Conservation (phyloP, 2,888 invertebrate genomes). For the Gerris lacustris region DNA sequence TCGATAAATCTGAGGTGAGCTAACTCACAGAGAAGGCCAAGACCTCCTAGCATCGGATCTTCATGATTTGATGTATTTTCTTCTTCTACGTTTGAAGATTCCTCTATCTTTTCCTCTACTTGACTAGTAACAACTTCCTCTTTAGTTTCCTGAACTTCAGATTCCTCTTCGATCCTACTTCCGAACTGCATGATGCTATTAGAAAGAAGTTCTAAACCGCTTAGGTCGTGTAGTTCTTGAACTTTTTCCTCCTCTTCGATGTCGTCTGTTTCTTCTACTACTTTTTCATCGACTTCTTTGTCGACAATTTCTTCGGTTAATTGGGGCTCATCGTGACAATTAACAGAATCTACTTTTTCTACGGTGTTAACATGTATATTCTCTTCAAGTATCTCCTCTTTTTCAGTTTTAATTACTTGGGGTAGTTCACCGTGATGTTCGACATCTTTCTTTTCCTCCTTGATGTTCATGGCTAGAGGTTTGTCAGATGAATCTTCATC, state of each 20-base stretch:
- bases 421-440: not conserved
- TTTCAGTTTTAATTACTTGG: not conserved
- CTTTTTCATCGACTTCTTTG: constrained; percentile 29
- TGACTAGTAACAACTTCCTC: not conserved
- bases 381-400: not conserved
- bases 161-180: constrained; percentile 33
- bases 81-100: constrained; percentile 14
- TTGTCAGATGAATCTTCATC: constrained; percentile 44
- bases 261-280: constrained; percentile 8
- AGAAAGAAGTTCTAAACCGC: constrained; percentile 67
- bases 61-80: not conserved
- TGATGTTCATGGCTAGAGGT: not conserved
- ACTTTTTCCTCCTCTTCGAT: constrained; percentile 13
- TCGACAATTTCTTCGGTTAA: constrained; percentile 33
- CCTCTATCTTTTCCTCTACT: constrained; percentile 8
- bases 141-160: not conserved
- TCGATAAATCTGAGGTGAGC: constrained; percentile 74
- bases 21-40: constrained; percentile 66
- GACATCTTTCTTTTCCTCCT: not conserved
- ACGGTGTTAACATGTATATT: no score
- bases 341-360: no score
- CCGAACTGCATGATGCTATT: constrained; percentile 75
- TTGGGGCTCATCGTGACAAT: constrained; percentile 27
- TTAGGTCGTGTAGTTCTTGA: constrained; percentile 47
- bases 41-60: constrained; percentile 32